phyloP scores from a whole-genome alignment of 2,888 invertebrate genomes.

The Hemistola chrysoprasaria region DNA sequence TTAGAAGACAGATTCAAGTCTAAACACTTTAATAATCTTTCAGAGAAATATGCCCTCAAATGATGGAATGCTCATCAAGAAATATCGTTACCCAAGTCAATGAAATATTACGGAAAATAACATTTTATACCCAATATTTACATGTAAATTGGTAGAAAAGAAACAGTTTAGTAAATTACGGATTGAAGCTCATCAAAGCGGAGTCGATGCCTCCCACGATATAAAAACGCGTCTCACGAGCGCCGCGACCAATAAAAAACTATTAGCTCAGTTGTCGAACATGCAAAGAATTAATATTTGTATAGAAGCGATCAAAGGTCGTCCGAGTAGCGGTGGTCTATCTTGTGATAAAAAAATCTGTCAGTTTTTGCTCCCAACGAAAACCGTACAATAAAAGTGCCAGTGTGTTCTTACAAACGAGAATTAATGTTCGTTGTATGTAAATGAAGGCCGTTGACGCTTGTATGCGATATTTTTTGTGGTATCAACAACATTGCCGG shows the following conservation, averaged over 20 bases:
- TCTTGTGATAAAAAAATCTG: constrained; percentile 60
- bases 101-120: constrained; percentile 14
- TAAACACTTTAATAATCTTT: no score
- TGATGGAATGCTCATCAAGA: no score
- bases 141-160: constrained; percentile 26
- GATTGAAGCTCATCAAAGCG: constrained; percentile 35
- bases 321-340: constrained; percentile 51
- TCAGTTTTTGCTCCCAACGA: constrained; percentile 65
- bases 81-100: no score
- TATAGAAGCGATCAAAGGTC: constrained; percentile 68
- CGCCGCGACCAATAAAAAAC: constrained; percentile 60
- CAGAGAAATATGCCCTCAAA: neutral
- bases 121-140: constrained; percentile 23
- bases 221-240: constrained; percentile 46
- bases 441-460: constrained; percentile 67
- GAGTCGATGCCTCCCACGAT: constrained; percentile 48
- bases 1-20: constrained; percentile 18
- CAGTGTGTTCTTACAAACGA: constrained; percentile 79
- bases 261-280: constrained; percentile 57
- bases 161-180: constrained; percentile 31
- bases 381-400: constrained; percentile 78
- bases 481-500: constrained; percentile 44
- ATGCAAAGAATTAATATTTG: constrained; percentile 73
- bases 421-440: constrained; percentile 78
- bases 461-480: constrained; percentile 49